Conservation (phyloP, 2,113 vertebrate species). For the Turnix velox region DNA sequence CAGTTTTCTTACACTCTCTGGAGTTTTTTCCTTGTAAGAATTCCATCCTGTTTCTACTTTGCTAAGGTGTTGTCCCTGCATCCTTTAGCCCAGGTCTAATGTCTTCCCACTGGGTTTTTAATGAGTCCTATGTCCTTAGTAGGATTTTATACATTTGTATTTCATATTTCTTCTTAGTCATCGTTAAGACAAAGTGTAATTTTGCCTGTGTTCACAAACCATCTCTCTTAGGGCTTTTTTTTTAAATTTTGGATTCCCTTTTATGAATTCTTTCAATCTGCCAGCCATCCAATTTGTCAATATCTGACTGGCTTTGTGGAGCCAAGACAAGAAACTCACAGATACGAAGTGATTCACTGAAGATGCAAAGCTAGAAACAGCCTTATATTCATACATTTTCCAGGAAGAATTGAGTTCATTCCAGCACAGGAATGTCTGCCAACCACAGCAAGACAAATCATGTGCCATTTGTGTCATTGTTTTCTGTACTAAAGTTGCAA, state of each 20-base stretch:
- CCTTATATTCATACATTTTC: not conserved
- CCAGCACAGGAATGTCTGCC: not conserved
- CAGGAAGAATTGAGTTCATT: not conserved
- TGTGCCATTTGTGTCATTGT: conserved; percentile 23
- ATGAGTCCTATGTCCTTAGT: not conserved
- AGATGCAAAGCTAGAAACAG: not conserved
- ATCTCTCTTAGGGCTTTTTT: not conserved
- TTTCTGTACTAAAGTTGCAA: not conserved
- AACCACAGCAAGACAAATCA: not conserved
- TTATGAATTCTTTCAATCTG: not conserved
- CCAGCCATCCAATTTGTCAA: not conserved
- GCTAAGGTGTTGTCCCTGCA: not conserved
- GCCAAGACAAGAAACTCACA: not conserved
- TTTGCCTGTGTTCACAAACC: not conserved
- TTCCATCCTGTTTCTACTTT: not conserved
- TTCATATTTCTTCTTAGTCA: conserved; percentile 17
- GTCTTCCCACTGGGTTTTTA: not conserved
- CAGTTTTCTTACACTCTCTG: not conserved
- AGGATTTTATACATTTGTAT: not conserved
- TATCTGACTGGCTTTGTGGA: not conserved
- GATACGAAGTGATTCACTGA: not conserved
- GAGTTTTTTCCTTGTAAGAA: not conserved
- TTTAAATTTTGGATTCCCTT: not conserved
- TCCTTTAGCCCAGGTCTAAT: not conserved
- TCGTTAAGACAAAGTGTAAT: not conserved